phyloP scores from a whole-genome alignment of 2,113 vertebrate genomes.

The Vicugna pacos region DNA sequence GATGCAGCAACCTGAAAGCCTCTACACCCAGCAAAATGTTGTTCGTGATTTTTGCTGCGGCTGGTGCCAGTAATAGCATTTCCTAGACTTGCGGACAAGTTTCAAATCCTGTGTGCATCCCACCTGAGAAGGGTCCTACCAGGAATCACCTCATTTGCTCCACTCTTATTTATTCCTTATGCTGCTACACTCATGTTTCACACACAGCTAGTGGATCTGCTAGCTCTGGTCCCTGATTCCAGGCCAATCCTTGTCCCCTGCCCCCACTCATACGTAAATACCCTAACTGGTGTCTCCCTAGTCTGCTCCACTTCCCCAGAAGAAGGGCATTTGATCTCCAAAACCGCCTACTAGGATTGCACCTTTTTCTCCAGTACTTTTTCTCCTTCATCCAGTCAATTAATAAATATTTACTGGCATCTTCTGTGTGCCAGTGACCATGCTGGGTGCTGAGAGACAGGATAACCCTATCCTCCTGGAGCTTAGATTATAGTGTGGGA shows the following conservation, averaged over 20 bases:
- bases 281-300: background rate
- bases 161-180: background rate
- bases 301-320: background rate
- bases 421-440: background rate
- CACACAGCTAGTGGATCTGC: background rate
- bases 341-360: background rate
- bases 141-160: background rate
- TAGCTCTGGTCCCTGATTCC: background rate
- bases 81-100: background rate
- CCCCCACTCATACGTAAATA: background rate
- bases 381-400: background rate
- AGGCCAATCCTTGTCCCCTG: background rate
- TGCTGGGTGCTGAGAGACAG: background rate
- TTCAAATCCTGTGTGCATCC: background rate
- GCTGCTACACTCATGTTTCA: background rate
- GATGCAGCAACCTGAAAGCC: background rate
- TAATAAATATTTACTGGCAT: background rate
- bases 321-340: background rate
- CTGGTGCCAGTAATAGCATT: background rate
- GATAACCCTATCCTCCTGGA: background rate
- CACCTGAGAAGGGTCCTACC: background rate
- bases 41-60: background rate
- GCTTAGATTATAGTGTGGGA: background rate
- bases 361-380: background rate
- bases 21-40: background rate